Evolutionary conservation across 2,113 vertebrate species (phyloP), one percentile per base, ranked within the genome.

Genomic region (Anoura caudifer): DNA sequence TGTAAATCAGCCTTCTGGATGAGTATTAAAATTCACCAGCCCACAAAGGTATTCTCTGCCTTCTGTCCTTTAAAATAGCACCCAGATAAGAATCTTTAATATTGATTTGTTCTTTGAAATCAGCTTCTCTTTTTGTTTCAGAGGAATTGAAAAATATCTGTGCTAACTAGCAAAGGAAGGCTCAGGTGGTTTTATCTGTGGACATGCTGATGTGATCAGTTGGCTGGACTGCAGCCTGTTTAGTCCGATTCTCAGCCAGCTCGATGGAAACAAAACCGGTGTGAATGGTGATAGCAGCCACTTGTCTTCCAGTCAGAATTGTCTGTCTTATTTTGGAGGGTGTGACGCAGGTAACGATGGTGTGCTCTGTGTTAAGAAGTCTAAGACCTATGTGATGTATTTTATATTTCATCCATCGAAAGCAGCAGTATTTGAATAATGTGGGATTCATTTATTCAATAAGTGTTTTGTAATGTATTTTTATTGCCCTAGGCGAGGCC

Each of bases 221-320:
- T 91, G 59, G 75, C 38, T 82, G 77, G 41, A 47, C 56, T 65
- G 20, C 63, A 69, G 67, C 54, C 76, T 95, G 0, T 86, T 90
- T 95, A 95, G 81, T 95, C 65, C 82, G 5, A 69, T 86, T 98
- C 54, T 93, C 73, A 96, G 81, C 63, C 73, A 96, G 77, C 81
- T 89, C 82, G 47, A 5, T 90, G 91, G 70, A 92, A 92, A 73
- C 83, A 96, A 80, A 91, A 38, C 17, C 28, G 54, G 61, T 24
- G 31, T 31, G 59, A 94, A 41, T 63, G 92, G 22, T 33, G 43
- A 2, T 47, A 79, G 63, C 16, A 77, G 24, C 50, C 38, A 28
- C 70, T 76, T 95, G 43, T 88, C 2, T 87, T 91, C 90, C 75
- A 14, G 28, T 95, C 54, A 86, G 77, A 75, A 92, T 77, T 87